Evolutionary conservation across 2,888 invertebrate genomes (phyloP).

Genomic region (Dicyrtoma fusca): DNA sequence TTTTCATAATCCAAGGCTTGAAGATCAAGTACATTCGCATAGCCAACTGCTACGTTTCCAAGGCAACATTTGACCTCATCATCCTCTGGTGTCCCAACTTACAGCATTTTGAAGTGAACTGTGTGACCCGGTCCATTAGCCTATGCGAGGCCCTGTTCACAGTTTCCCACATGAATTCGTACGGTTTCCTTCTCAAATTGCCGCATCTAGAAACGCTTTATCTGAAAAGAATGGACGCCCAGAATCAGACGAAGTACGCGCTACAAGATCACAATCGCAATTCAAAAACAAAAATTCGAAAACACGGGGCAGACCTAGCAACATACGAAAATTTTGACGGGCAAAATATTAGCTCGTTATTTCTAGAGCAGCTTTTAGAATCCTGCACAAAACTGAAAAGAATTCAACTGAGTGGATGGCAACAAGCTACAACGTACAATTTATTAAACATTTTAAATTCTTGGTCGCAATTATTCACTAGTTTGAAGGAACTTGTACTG

Average conservation of each 20-base stretch:
- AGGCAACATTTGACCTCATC: slow-evolving; percentile 17
- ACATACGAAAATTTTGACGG: slow-evolving; percentile 10
- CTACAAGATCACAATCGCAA: not conserved
- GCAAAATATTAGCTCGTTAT: not conserved
- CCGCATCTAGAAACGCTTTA: not conserved
- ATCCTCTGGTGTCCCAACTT: slow-evolving; percentile 19
- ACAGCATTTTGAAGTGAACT: slow-evolving; percentile 9
- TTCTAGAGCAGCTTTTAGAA: slow-evolving; percentile 20
- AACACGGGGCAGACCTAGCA: not conserved
- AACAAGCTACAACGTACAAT: slow-evolving; percentile 17
- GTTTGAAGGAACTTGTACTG: not conserved
- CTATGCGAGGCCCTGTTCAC: slow-evolving; percentile 5
- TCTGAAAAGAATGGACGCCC: not conserved
- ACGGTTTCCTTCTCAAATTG: not conserved
- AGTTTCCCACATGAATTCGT: not conserved
- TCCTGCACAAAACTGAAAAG: slow-evolving; percentile 2
- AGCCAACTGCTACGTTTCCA: slow-evolving; percentile 20
- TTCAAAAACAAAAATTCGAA: not conserved
- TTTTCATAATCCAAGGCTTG: slow-evolving; percentile 7
- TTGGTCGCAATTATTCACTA: slow-evolving; percentile 1
- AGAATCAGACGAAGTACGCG: not conserved
- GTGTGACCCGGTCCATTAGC: slow-evolving; percentile 7
- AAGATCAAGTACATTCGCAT: not conserved
- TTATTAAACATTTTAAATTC: slow-evolving; percentile 12
- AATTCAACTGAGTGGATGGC: slow-evolving; percentile 15